A percentile compares a stretch with the other conserved stretches of the same genome.
Evolutionary conservation across 1,140 invertebrate species (phyloP).

Genomic region (Eueides isabella): DNA sequence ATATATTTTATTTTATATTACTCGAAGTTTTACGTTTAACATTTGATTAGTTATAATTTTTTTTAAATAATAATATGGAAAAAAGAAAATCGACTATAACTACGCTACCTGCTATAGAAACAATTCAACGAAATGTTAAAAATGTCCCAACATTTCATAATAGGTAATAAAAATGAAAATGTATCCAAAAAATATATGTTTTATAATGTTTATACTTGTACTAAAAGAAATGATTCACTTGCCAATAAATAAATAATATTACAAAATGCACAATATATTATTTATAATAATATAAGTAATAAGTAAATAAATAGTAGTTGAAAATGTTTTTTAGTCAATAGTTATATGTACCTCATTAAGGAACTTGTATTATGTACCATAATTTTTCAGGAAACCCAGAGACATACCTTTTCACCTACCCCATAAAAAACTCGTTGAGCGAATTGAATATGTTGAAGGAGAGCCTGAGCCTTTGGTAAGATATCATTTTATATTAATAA

Average conservation of each 20-base stretch:
- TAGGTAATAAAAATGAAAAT: conserved; percentile 44
- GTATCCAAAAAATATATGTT: no score
- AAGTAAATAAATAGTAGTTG: no score
- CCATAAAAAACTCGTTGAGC: conserved; percentile 83
- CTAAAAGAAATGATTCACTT: no score
- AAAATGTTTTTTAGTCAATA: no score
- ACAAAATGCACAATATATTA: no score
- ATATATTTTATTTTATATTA: neutral
- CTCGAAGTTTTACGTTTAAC: neutral
- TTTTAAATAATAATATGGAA: conserved; percentile 37
- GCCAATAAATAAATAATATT: no score
- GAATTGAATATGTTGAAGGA: conserved; percentile 80
- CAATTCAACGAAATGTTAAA: conserved; percentile 64
- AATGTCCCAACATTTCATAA: conserved; percentile 55
- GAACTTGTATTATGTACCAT: neutral
- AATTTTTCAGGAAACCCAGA: conserved; percentile 69
- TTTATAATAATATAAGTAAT: no score
- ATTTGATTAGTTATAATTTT: neutral
- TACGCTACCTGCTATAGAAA: conserved; percentile 69
- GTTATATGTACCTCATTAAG: neutral
- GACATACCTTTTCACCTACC: conserved; percentile 83
- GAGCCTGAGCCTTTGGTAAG: conserved; percentile 82
- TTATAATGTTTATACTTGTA: no score
- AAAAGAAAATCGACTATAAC: conserved; percentile 41
- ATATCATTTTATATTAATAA: neutral